Evolutionary conservation across 2,888 invertebrate genomes (phyloP), one percentile per base, ranked within the genome.

Genomic region (Barypeithes pellucidus): DNA sequence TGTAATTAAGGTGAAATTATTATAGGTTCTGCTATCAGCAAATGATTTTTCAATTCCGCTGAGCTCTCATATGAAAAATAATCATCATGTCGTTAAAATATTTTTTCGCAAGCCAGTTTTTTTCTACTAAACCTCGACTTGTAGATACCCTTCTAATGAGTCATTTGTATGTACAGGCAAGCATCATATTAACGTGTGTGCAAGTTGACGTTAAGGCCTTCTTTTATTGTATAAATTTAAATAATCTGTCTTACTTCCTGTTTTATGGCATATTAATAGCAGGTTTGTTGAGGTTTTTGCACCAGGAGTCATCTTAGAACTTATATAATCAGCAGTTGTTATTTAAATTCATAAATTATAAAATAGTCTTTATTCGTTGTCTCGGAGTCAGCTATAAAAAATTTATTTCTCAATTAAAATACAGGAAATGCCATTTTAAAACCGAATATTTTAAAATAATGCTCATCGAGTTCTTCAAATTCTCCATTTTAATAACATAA

Each of bases 201-300:
- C 14, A 52, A 52, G 29, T 14, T 29, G 24, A 52, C 24, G 12
- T 52, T 24, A 24, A 52, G 9, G 52, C 52, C 4, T 3, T 24
- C 29, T 52, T 52, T 52, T 8, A 11, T 1, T 4, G 52, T 52
- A 29, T 29, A 52, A 52, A 52, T 52, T 52, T 52, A 12, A 52
- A 52, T 52, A 52, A 52, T 29, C 29, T n/a, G 52, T 52, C 29
- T 52, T 29, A 29, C 52, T 52, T 52, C 52, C 52, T 14, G 52
- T 52, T 29, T 29, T 24, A n/a, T 14, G 52, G 52, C 24, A 29
- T 29, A 52, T 52, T 29, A 52, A 52, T 52, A 52, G n/a, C n/a
- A n/a, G n/a, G n/a, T n/a, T n/a, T 24, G 24, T 24, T 2, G 14
- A 11, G 14, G n/a, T 24, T 52, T 52, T 52, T 52, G 29, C 52